Base-by-base conservation (phyloP, 2,888 invertebrate genomes). In the Helobdella robusta region DNA sequence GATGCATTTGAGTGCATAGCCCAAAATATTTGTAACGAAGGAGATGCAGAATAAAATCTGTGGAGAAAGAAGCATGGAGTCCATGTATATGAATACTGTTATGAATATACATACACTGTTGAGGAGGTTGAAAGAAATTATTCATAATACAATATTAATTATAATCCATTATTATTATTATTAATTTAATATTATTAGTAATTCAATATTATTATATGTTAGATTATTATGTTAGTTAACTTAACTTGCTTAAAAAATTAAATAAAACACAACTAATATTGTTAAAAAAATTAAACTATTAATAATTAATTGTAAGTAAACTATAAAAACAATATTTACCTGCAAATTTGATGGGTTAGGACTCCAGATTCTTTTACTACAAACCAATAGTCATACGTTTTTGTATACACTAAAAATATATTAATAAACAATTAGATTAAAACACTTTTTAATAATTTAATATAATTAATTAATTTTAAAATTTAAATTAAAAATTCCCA, bases 321-420 rank as follows among this genome's bases (percentile, higher is more conserved):
- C 32, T n/a, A 64, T 64, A 30, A 23, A 18, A 64, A 65, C 40
- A 40, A 44, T 20, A 25, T 15, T 30, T 70, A 79, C 79, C 79
- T 75, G 72, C 89, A 88, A 1, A 94, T 80, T 75, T 92, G 86
- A 70, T 90, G 85, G 1, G 88, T 87, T 32, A 95, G 83, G 59
- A 87, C 83, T 66, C 87, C 86, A 5, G 89, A 87, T 46, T 90
- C 89, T 66, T 83, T 75, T 0, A 91, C 79, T 0, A 89, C 88
- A 77, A 89, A 84, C 6, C 74, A 75, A 71, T 87, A 82, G 1
- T 86, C 84, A 64, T 89, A 86, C 75, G 87, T 85, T 76, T 87
- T 84, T 0, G 88, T 84, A 76, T 89, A 85, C 18, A 91, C 82
- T 82, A 73, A 66, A 77, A 77, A 4, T 40, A 52, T 30, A 25